These are phyloP conservation scores for Apamea anceps DNA, from an alignment of 2,888 invertebrate species.

Conservation along the genomic window DNA sequence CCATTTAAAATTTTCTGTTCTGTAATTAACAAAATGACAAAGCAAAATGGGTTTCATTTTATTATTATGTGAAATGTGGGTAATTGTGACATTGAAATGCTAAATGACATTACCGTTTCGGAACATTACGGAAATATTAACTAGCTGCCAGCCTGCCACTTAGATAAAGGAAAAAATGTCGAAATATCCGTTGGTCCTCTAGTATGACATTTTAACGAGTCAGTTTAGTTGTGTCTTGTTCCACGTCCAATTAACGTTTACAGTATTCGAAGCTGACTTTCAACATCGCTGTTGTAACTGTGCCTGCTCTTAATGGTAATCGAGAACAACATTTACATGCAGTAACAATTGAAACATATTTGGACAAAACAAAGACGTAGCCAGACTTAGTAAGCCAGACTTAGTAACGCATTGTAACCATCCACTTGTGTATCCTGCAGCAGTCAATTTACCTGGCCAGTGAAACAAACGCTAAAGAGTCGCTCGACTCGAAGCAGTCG, in stretches of 20 bases:
- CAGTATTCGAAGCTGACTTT: slow-evolving; percentile 76
- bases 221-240: slow-evolving; percentile 71
- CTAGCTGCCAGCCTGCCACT: slow-evolving; percentile 45
- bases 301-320: slow-evolving; percentile 77
- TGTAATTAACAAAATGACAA: slow-evolving; percentile 29
- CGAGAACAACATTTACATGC: slow-evolving; percentile 82
- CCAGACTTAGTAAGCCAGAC: slow-evolving; percentile 69
- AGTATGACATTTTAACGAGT: slow-evolving; percentile 73
- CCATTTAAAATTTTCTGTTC: slow-evolving; percentile 36
- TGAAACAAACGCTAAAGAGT: slow-evolving; percentile 59
- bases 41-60: slow-evolving; percentile 22
- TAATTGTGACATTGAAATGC: slow-evolving; percentile 44
- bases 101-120: slow-evolving; percentile 33
- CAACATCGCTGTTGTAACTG: slow-evolving; percentile 73
- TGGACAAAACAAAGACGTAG: slow-evolving; percentile 83
- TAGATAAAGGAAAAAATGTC: slow-evolving; percentile 61
- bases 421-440: slow-evolving; percentile 56
- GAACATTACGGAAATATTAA: slow-evolving; percentile 49
- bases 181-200: slow-evolving; percentile 65
- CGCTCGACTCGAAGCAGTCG: slow-evolving; percentile 44
- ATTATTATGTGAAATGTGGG: slow-evolving; percentile 19
- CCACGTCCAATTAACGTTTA: slow-evolving; percentile 80
- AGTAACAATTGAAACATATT: slow-evolving; percentile 81
- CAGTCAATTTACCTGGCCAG: slow-evolving; percentile 61
- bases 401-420: slow-evolving; percentile 68